Base-by-base conservation (phyloP, 1,140 invertebrate genomes). In the Leptonema lineaticorne region DNA sequence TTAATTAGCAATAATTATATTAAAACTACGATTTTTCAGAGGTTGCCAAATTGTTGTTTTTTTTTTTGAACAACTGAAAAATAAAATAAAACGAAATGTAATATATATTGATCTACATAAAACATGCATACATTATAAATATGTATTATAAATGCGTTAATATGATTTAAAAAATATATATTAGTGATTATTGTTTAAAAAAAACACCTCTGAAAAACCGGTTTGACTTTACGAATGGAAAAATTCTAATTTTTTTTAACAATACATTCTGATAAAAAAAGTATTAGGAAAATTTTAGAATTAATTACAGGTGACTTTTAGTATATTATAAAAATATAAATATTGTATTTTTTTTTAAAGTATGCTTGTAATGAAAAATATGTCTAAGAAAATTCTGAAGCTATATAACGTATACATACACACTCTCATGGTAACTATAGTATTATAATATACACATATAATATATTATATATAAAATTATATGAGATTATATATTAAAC, bases 21-120 rank as follows among this genome's bases (percentile, higher is more conserved):
- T n/a, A n/a, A n/a, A n/a, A n/a, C n/a, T n/a, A 27, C n/a, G 30
- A 22, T 14, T 57, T 58, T 66, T 53, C 14, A 56, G 64, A 66
- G 48, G 24, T 8, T 26, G 7, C 20, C 8, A 53, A 14, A 3
- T 6, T 9, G 16, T n/a, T 14, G 4, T n/a, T 14, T 7, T 16
- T 7, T 14, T 14, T 45, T 14, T 45, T 45, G 3, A 2, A 45
- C 37, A 16, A 45, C 5, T 6, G 11, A 33, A 33, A 33, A 33
- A 33, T 33, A 33, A 45, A 45, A 45, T 45, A 45, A 45, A 7
- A 45, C 37, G 37, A 45, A 45, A 45, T 45, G 37, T 3, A 33
- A n/a, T 45, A 16, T n/a, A n/a, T n/a, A n/a, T n/a, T n/a, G n/a
- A n/a, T n/a, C n/a, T n/a, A n/a, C n/a, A n/a, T n/a, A n/a, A n/a